phyloP scores from a whole-genome alignment of 2,888 invertebrate species.

The Ectemnius continuus region DNA sequence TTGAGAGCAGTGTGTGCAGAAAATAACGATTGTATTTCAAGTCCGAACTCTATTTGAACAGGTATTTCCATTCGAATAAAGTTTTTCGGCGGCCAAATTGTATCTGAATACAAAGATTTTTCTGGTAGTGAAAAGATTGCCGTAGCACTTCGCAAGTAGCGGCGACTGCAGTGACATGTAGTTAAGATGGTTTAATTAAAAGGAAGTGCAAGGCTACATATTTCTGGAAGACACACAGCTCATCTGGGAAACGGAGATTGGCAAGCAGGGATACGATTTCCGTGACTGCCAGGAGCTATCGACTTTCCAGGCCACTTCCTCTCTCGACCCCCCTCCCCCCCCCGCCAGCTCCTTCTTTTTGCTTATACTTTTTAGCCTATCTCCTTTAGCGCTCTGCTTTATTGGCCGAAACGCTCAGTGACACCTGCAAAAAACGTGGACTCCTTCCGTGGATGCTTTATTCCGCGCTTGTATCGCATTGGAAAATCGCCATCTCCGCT shows the following conservation, averaged over 20 bases:
- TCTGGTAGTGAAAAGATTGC: no score
- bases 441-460: background rate
- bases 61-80: no score
- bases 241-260: background rate
- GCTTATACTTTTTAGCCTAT: background rate
- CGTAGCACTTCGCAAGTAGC: no score
- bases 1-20: no score
- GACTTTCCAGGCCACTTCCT: background rate
- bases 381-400: conserved; percentile 1
- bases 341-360: background rate
- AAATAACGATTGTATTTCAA: no score
- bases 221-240: background rate
- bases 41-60: no score
- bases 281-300: conserved; percentile 2
- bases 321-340: no score
- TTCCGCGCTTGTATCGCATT: background rate
- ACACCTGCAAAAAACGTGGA: conserved; percentile 10
- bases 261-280: background rate
- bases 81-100: no score
- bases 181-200: no score
- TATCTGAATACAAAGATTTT: no score
- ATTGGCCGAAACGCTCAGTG: background rate
- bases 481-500: conserved; percentile 3
- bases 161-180: no score
- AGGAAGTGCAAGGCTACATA: background rate